phyloP scores from a whole-genome alignment of 2,797 vertebrate genomes.

The Delichon dasypus region DNA sequence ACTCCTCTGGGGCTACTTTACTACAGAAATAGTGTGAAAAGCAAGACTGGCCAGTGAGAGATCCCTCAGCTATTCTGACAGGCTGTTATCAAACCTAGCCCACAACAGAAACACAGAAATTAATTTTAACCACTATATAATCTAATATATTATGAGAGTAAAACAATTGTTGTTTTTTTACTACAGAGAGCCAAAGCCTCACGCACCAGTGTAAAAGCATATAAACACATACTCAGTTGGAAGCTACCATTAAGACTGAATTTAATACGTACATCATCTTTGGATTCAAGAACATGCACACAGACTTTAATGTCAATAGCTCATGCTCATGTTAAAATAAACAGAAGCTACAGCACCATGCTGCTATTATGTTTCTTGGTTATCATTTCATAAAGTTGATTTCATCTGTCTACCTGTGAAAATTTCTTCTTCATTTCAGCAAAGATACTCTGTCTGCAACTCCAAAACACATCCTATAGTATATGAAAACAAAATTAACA shows the following conservation, averaged over 20 bases:
- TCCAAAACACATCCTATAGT: conserved; percentile 93
- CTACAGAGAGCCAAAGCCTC: neutral
- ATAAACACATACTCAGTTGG: neutral
- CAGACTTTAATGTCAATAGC: neutral
- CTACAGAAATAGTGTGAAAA: neutral
- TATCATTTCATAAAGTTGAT: conserved; percentile 52
- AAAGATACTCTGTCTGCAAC: conserved; percentile 98
- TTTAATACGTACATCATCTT: neutral
- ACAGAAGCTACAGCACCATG: conserved; percentile 62
- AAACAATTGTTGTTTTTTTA: neutral
- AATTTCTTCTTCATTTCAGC: conserved; percentile 98
- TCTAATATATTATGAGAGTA: neutral
- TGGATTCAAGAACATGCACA: conserved; percentile 60
- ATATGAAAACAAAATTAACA: conserved; percentile 75
- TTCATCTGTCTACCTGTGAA: conserved; percentile 87
- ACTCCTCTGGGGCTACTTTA: neutral
- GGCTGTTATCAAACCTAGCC: neutral
- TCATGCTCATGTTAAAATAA: conserved; percentile 71
- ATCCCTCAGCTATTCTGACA: neutral
- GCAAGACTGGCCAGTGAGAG: neutral
- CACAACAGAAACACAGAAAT: neutral
- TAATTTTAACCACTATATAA: neutral
- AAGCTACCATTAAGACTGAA: neutral
- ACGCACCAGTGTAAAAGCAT: neutral
- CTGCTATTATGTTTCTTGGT: conserved; percentile 58